phyloP scores from a whole-genome alignment of 2,888 invertebrate species.

The Tiliacea aurago region DNA sequence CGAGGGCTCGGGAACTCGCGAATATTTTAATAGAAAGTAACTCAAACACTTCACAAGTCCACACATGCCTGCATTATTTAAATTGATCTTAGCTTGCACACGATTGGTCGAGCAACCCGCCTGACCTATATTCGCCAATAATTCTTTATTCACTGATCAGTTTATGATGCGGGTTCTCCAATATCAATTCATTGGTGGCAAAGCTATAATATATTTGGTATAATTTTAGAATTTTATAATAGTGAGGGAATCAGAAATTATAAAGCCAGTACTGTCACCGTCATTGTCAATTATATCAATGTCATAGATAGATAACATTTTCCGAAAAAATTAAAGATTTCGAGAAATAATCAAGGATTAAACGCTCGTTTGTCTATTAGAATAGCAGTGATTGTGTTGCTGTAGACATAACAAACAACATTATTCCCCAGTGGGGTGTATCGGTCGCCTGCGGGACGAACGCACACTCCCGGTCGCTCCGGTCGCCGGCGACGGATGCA shows the following conservation, averaged over 20 bases:
- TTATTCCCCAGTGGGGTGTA: slow-evolving; percentile 51
- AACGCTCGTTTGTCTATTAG: slow-evolving; percentile 11
- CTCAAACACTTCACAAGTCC: slow-evolving; percentile 34
- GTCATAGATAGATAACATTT: not conserved
- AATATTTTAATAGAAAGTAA: slow-evolving; percentile 54
- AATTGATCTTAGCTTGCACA: slow-evolving; percentile 46
- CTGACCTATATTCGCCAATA: slow-evolving; percentile 71
- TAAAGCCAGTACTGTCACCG: slow-evolving; percentile 2
- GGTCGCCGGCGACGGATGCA: slow-evolving; percentile 77
- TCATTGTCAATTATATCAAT: not conserved
- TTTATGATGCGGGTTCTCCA: slow-evolving; percentile 44
- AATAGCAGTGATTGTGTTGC: slow-evolving; percentile 27
- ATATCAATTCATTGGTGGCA: slow-evolving; percentile 34
- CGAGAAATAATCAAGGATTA: slow-evolving; percentile 11
- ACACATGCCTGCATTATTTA: slow-evolving; percentile 57
- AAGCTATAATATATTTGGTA: not conserved
- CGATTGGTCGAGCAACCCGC: slow-evolving; percentile 39
- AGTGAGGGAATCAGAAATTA: slow-evolving; percentile 2
- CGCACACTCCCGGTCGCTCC: slow-evolving; percentile 23
- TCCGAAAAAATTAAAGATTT: not conserved
- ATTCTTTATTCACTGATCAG: slow-evolving; percentile 67
- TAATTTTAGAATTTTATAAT: not conserved
- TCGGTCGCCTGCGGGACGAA: slow-evolving; percentile 43
- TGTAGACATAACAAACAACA: slow-evolving; percentile 36
- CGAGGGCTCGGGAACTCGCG: slow-evolving; percentile 22